These are phyloP conservation scores for Sylvilagus bachmani DNA, from an alignment of 2,113 vertebrate genomes.

Conservation along the genomic window DNA sequence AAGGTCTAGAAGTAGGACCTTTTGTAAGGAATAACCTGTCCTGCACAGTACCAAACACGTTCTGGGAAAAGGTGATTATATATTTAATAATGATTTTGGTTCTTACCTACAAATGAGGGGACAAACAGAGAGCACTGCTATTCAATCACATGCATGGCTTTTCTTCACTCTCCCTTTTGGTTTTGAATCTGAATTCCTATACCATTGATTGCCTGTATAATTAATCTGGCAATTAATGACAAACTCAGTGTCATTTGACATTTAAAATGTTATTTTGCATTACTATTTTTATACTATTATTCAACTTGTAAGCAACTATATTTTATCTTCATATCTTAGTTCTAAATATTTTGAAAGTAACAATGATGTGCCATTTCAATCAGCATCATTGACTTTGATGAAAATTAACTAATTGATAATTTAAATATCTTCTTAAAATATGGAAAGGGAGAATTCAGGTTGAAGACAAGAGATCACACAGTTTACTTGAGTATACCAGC, in stretches of 20 bases:
- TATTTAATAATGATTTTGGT: too few species aligned
- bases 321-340: conserved; percentile 36
- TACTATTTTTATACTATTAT: not conserved
- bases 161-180: not conserved
- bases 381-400: not conserved
- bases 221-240: not conserved
- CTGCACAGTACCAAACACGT: too few species aligned
- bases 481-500: not conserved
- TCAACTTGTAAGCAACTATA: conserved; percentile 1
- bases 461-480: not conserved
- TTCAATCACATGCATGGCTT: too few species aligned
- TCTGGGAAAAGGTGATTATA: too few species aligned
- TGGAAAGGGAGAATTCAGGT: not conserved
- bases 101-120: too few species aligned
- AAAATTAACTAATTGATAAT: not conserved
- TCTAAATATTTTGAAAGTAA: conserved; percentile 54
- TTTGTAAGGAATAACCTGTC: too few species aligned
- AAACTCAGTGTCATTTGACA: not conserved
- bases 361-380: not conserved
- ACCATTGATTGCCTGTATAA: not conserved
- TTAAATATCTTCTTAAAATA: not conserved
- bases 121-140: too few species aligned
- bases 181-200: conserved; percentile 20
- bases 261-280: conserved; percentile 48
- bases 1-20: too few species aligned